Evolutionary conservation across 92 coral and sea anemone species (phyloP), one percentile per base, ranked within the genome.

Genomic region (Phenganax marumi): DNA sequence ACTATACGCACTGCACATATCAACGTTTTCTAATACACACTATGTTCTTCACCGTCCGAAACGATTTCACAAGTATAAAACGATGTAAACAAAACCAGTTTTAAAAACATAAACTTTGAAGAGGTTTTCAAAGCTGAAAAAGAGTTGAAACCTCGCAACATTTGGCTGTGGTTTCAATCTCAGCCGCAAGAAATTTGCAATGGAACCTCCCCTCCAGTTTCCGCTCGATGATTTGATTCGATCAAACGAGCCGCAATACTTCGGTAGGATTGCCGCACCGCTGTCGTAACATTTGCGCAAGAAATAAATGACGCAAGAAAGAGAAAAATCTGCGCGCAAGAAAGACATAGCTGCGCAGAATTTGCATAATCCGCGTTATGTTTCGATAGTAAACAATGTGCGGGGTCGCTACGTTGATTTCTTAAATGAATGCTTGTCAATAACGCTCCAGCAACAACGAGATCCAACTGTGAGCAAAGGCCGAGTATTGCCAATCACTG

Each of bases 381-480:
- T 78, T 78, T 61, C 54, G 70, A 43, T 58, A 61, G 83, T 43
- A 78, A 78, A 78, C 83, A 78, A 39, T 63, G 58, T 72, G 71
- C 47, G 48, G 55, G 83, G 81, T 19, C 63, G 61, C 63, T 61
- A 72, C 73, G 83, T 58, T 78, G 60, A 78, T 78, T 78, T 78
- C 60, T 58, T 61, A 78, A 78, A 78, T 56, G 39, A 49, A 50
- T 16, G 73, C 83, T 52, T 78, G 72, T 78, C 72, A 78, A 78
- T 78, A 78, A 63, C 83, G 60, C 73, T 65, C 24, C 51, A 14
- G 72, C 83, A 50, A n/a, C 71, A 12, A 17, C 46, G 60, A 48
- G 47, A 71, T 78, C 83, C 83, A 78, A 78, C 83, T 78, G 83
- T 78, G 83, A 17, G 21, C 57, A 78, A 50, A 58, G 14, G 58